phyloP scores from a whole-genome alignment of 2,113 vertebrate species.

The Hucho hucho region DNA sequence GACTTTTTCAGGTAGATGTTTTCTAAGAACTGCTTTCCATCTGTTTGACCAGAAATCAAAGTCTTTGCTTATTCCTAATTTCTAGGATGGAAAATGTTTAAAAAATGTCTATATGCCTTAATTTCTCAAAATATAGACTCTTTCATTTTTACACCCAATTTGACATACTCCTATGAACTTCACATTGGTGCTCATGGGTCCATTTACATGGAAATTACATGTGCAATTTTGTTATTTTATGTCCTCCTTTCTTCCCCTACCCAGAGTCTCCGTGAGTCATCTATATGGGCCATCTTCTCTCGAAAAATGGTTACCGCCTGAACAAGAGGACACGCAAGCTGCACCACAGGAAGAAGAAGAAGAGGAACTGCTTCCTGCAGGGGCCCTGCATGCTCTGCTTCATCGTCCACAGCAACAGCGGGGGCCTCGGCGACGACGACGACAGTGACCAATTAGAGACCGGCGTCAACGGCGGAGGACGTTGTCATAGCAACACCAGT shows the following conservation, averaged over 20 bases:
- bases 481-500: conserved; percentile 48
- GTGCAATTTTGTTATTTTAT: too few species aligned
- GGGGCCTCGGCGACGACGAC: conserved; percentile 65
- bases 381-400: conserved; percentile 96
- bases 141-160: too few species aligned
- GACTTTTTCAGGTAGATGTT: too few species aligned
- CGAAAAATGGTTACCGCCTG: conserved; percentile 83
- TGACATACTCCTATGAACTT: too few species aligned
- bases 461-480: conserved; percentile 38
- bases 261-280: conserved; percentile 66
- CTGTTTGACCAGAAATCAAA: too few species aligned
- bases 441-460: conserved; percentile 63
- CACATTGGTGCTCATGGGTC: too few species aligned
- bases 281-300: conserved; percentile 98
- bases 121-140: too few species aligned
- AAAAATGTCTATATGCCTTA: too few species aligned
- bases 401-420: conserved; percentile 81
- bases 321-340: conserved; percentile 80
- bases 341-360: conserved; percentile 73
- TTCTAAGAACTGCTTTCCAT: too few species aligned
- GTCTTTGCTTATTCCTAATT: too few species aligned
- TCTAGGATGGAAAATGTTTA: too few species aligned
- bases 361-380: conserved; percentile 89
- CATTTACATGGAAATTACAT: too few species aligned
- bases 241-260: conserved; percentile 9